phyloP scores from a whole-genome alignment of 1,140 invertebrate species.

The Drosophila kohkoa region DNA sequence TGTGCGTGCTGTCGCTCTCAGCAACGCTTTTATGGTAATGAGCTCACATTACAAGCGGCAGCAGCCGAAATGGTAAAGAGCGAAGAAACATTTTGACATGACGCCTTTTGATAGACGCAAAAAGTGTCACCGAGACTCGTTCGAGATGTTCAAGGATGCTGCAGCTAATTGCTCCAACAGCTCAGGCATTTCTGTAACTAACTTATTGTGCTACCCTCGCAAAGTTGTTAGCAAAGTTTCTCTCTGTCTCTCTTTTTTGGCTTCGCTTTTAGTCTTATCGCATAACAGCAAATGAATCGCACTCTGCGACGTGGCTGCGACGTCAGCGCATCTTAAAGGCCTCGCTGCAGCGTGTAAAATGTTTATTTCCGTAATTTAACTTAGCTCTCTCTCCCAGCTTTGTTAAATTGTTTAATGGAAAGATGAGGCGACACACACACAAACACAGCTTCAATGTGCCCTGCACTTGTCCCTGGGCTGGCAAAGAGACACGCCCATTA shows the following conservation, averaged over 20 bases:
- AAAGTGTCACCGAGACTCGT: constrained; percentile 33
- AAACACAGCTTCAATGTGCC: constrained; percentile 5
- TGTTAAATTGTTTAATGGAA: constrained; percentile 35
- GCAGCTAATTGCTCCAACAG: background rate
- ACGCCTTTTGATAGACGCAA: constrained; percentile 52
- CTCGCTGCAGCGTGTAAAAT: constrained; percentile 64
- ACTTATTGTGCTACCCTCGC: constrained; percentile 12
- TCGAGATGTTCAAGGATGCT: constrained; percentile 9
- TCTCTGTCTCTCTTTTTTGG: constrained; percentile 14
- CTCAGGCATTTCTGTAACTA: background rate
- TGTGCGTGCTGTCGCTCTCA: constrained; percentile 45
- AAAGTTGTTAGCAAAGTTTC: constrained; percentile 25
- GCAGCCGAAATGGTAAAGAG: constrained; percentile 34
- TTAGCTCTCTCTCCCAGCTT: constrained; percentile 13
- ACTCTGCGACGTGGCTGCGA: constrained; percentile 1
- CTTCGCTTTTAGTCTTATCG: constrained; percentile 61
- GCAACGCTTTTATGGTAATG: constrained; percentile 81
- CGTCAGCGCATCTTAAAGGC: constrained; percentile 48
- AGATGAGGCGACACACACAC: constrained; percentile 12
- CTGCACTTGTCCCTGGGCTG: constrained; percentile 2
- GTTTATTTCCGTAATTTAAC: constrained; percentile 74
- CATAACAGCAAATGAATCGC: constrained; percentile 56
- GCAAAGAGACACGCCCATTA: constrained; percentile 7
- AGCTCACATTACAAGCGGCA: constrained; percentile 77
- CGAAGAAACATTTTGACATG: constrained; percentile 69